Conservation (phyloP, 2,113 vertebrate species). For the Scartelaos histophorus region DNA sequence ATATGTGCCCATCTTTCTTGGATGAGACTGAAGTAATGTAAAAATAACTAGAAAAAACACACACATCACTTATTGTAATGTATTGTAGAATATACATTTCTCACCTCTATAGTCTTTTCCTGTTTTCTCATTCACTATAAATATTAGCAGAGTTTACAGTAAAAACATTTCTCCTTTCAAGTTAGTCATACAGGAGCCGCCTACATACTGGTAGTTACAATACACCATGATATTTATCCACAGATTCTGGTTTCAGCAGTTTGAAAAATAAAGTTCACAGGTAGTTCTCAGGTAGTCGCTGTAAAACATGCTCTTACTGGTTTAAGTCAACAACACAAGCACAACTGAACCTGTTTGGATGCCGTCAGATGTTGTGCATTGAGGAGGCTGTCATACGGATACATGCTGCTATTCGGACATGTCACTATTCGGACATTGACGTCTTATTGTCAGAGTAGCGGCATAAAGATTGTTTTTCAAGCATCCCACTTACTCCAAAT, state of each 20-base stretch:
- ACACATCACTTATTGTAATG: no score
- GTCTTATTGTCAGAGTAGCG: no score
- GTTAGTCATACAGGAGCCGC: slow-evolving; percentile 22
- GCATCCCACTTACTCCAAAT: no score
- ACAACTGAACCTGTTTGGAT: neutral
- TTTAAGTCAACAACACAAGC: neutral
- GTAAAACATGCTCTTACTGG: neutral
- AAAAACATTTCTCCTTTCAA: slow-evolving; percentile 23
- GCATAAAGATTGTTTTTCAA: no score
- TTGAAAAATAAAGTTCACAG: neutral
- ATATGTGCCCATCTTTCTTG: no score
- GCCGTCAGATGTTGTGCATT: no score
- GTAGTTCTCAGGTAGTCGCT: neutral
- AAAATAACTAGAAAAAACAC: neutral
- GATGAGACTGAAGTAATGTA: neutral
- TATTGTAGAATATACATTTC: no score
- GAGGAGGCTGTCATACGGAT: no score
- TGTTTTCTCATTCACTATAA: neutral
- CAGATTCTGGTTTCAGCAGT: neutral
- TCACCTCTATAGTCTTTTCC: neutral
- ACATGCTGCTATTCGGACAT: no score
- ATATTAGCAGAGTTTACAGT: slow-evolving; percentile 19
- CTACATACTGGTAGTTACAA: slow-evolving; percentile 12
- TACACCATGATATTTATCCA: neutral
- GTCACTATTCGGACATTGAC: no score